A percentile compares a stretch with the other conserved stretches of the same genome.
phyloP scores from a whole-genome alignment of 2,888 invertebrate species.

The Cryptops parisi region DNA sequence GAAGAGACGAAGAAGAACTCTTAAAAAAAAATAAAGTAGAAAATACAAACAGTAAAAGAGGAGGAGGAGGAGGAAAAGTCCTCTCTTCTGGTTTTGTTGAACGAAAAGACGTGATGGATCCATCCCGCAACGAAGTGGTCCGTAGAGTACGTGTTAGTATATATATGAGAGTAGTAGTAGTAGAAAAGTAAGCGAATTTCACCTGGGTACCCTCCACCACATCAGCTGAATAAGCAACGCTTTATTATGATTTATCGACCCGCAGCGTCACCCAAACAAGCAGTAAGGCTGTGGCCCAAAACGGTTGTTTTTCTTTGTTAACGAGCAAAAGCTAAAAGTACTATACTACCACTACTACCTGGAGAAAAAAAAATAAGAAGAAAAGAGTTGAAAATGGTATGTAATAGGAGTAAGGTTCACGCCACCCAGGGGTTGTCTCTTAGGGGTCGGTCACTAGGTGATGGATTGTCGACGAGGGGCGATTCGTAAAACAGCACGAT shows the following conservation, averaged over 20 bases:
- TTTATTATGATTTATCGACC: background rate
- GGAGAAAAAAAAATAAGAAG: too few species aligned
- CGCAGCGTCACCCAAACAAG: background rate
- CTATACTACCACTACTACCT: too few species aligned
- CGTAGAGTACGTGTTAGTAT: background rate
- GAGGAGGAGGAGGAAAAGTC: too few species aligned
- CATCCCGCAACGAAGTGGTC: background rate
- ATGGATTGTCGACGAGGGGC: background rate
- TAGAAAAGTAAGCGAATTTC: background rate
- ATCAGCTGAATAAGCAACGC: background rate
- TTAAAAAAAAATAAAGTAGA: too few species aligned
- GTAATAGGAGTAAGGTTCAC: background rate
- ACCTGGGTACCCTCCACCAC: background rate
- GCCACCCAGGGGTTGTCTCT: background rate
- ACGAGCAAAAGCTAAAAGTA: background rate
- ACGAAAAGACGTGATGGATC: background rate
- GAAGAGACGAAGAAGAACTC: too few species aligned
- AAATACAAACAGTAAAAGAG: background rate
- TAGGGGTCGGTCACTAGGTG: background rate
- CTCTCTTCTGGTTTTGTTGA: too few species aligned
- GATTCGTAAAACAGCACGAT: too few species aligned
- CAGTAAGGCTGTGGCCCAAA: background rate
- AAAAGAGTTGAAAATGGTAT: background rate
- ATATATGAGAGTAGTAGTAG: background rate
- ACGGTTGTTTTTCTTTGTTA: background rate